Percentiles rank a stretch among this genome's conserved stretches.
Evolutionary conservation across 1,140 invertebrate genomes (phyloP).

Genomic region (Geopemphigus sp.): DNA sequence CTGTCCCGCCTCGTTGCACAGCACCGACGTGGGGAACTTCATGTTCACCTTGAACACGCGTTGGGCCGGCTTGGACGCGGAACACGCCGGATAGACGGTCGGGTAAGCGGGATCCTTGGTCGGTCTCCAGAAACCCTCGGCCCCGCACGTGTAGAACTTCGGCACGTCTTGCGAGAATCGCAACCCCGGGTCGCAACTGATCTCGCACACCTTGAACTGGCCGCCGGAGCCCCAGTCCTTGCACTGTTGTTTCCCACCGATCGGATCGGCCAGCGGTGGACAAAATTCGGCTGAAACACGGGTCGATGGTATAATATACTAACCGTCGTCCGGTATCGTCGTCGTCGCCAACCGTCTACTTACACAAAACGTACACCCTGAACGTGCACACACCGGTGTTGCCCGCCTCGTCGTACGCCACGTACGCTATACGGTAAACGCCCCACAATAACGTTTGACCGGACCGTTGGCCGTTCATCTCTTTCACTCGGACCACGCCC

Average conservation of each 20-base stretch:
- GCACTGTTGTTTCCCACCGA: slow-evolving; percentile 85
- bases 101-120: slow-evolving; percentile 74
- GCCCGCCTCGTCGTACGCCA: slow-evolving; percentile 85
- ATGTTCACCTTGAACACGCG: slow-evolving; percentile 89
- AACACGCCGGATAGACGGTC: slow-evolving; percentile 86
- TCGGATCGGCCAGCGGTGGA: slow-evolving; percentile 78
- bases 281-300: slow-evolving; percentile 78
- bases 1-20: slow-evolving; percentile 91
- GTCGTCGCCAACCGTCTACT: slow-evolving; percentile 55
- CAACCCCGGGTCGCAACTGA: slow-evolving; percentile 79
- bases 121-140: slow-evolving; percentile 94
- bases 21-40: slow-evolving; percentile 88
- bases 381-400: slow-evolving; percentile 91
- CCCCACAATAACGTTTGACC: slow-evolving; percentile 92
- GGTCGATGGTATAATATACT: too few relatives aligned
- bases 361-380: slow-evolving; percentile 86
- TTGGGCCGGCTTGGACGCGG: slow-evolving; percentile 79
- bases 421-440: slow-evolving; percentile 88
- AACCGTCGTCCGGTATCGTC: too few relatives aligned
- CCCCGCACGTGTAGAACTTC: slow-evolving; percentile 93
- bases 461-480: slow-evolving; percentile 82
- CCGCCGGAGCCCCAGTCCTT: slow-evolving; percentile 94
- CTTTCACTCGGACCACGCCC: slow-evolving; percentile 73
- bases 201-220: slow-evolving; percentile 91
- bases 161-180: slow-evolving; percentile 88